Percentiles rank a stretch among this genome's conserved stretches.
These are phyloP conservation scores for Meteorus colon DNA, from an alignment of 2,888 invertebrate genomes.

Conservation along the genomic window DNA sequence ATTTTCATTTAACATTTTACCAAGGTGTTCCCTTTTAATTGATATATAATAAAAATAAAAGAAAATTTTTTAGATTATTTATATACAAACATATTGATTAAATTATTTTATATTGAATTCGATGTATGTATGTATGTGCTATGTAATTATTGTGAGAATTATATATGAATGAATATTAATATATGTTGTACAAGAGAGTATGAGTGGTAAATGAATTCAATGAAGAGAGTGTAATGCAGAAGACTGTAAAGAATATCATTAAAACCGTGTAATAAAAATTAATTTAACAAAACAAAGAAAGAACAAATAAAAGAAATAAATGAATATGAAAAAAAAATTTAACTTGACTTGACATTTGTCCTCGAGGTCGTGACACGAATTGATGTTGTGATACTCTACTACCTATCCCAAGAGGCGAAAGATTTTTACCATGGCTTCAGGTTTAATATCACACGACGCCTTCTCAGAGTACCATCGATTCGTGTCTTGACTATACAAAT, in stretches of 20 bases:
- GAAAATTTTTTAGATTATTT: background rate
- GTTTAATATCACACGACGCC: slow-evolving; percentile 18
- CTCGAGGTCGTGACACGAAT: slow-evolving; percentile 30
- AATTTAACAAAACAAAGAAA: slow-evolving; percentile 31
- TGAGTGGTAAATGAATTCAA: background rate
- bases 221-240: slow-evolving; percentile 4
- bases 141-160: background rate
- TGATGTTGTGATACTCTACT: slow-evolving; percentile 15
- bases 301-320: slow-evolving; percentile 39
- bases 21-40: no score
- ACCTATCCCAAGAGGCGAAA: slow-evolving; percentile 14
- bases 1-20: no score
- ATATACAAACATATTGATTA: background rate
- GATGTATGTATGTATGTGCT: background rate
- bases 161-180: background rate
- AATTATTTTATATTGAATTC: background rate
- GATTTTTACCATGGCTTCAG: slow-evolving; percentile 14
- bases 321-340: slow-evolving; percentile 34
- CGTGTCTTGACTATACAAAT: slow-evolving; percentile 33
- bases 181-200: background rate
- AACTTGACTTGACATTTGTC: slow-evolving; percentile 25
- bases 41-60: background rate
- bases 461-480: slow-evolving; percentile 23
- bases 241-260: slow-evolving; percentile 43
- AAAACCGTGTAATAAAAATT: slow-evolving; percentile 39